Base-by-base conservation (phyloP, 2,888 invertebrate species). In the Cheilosia grossa region DNA sequence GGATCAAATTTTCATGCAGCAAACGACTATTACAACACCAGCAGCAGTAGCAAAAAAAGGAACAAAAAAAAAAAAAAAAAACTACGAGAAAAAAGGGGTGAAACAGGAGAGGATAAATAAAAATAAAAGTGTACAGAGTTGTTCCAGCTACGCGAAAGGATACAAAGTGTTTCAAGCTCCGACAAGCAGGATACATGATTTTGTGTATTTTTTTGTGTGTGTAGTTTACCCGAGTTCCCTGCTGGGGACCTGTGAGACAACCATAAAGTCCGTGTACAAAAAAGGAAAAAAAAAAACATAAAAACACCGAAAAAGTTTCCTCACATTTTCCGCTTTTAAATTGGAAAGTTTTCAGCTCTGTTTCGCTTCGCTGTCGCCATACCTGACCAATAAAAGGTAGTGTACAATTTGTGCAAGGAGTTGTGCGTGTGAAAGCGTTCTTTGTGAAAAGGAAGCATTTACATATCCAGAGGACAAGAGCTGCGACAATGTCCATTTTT, bases 321-420 rank as follows among this genome's bases (percentile, higher is more conserved):
- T 15, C 17, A 44, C 73, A 73, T 73, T 73, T 73, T 64, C 61
- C 47, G 63, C 73, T 63, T 63, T 44, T 63, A 54, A 77, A 77
- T 70, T 82, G 77, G 81, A 77, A 77, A 63, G 40, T 81, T 81
- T 81, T 81, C 24, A 67, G 42, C 42, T 33, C n/a, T 37, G 58
- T 73, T 73, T 59, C 66, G 59, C 27, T 37, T 67, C 40, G 19
- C 56, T 42, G 67, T 24, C 63, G 15, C 9, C 4, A 40, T 33
- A 10, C 51, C 3, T 51, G 10, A 10, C 51, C 64, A 7, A 33
- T 15, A 19, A 30, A 2, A 3, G 30, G 44, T 47, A 69, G 19
- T 10, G 47, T 42, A 27, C 51, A 78, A 72, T 63, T 56, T 70
- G 61, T 70, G 78, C 54, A 61, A 70, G 17, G 67, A 40, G 63